These are phyloP conservation scores for Cryptus viduatorius DNA, from an alignment of 2,888 invertebrate species.

Conservation along the genomic window DNA sequence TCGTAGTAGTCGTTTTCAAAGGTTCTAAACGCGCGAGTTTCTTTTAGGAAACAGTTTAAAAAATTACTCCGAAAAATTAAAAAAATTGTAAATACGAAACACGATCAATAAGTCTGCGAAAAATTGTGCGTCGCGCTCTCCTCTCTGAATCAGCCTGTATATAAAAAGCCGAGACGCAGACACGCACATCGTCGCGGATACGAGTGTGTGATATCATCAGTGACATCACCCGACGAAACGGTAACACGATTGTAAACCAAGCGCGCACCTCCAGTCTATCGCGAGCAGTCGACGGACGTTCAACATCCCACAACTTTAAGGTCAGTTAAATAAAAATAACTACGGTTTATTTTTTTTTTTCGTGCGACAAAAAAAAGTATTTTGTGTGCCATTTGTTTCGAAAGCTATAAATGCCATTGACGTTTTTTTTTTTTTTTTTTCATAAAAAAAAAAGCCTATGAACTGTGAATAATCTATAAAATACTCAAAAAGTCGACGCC, in stretches of 20 bases:
- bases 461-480: too few relatives aligned
- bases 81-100: background rate
- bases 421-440: background rate
- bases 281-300: constrained; percentile 73
- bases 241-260: constrained; percentile 61
- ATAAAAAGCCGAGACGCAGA: background rate
- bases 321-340: constrained; percentile 71
- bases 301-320: constrained; percentile 67
- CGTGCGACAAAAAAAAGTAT: constrained; percentile 30
- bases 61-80: too few relatives aligned
- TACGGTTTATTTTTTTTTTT: background rate
- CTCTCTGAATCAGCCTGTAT: constrained; percentile 32
- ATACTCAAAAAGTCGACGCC: too few relatives aligned
- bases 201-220: constrained; percentile 78
- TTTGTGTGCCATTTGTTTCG: constrained; percentile 26
- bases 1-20: too few relatives aligned
- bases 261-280: constrained; percentile 77
- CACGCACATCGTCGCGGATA: constrained; percentile 47
- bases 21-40: too few relatives aligned
- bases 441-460: too few relatives aligned
- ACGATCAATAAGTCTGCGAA: background rate
- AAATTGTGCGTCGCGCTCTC: background rate
- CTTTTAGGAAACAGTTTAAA: background rate
- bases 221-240: constrained; percentile 77
- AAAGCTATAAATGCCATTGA: background rate